A percentile compares a stretch with the other conserved stretches of the same genome.
phyloP scores from a whole-genome alignment of 2,113 vertebrate genomes.

The Chloroceryle aenea region DNA sequence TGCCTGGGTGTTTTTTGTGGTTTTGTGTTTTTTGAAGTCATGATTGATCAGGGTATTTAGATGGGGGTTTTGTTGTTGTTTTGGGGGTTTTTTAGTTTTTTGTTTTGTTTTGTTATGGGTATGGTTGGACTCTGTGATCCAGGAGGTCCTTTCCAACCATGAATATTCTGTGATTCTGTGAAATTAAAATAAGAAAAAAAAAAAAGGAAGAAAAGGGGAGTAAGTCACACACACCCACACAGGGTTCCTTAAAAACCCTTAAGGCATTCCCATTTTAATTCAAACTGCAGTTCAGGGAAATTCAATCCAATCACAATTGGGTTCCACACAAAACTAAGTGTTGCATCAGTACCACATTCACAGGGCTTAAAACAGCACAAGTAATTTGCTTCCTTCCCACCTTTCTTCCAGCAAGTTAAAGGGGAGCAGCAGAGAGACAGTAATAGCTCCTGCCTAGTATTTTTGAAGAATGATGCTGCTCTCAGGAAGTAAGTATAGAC shows the following conservation, averaged over 20 bases:
- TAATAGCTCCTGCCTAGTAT: accelerated
- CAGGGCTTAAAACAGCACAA: background rate
- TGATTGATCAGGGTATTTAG: too few species aligned
- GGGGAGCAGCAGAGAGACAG: background rate
- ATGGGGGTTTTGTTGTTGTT: too few species aligned
- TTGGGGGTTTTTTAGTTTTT: too few species aligned
- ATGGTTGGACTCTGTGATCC: too few species aligned
- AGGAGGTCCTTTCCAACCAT: too few species aligned
- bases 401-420: background rate
- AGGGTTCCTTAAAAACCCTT: too few species aligned
- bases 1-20: too few species aligned
- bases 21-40: too few species aligned
- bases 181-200: background rate
- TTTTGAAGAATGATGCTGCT: background rate
- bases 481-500: background rate
- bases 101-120: too few species aligned
- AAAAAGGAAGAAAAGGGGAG: background rate
- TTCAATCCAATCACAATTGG: background rate
- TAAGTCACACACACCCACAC: background rate
- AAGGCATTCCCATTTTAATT: background rate
- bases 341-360: background rate
- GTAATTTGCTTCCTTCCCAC: background rate
- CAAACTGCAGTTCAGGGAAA: background rate
- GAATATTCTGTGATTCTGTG: too few species aligned
- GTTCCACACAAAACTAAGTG: background rate